These are phyloP conservation scores for Apis cerana DNA, from an alignment of 1,140 invertebrate genomes.

Conservation along the genomic window DNA sequence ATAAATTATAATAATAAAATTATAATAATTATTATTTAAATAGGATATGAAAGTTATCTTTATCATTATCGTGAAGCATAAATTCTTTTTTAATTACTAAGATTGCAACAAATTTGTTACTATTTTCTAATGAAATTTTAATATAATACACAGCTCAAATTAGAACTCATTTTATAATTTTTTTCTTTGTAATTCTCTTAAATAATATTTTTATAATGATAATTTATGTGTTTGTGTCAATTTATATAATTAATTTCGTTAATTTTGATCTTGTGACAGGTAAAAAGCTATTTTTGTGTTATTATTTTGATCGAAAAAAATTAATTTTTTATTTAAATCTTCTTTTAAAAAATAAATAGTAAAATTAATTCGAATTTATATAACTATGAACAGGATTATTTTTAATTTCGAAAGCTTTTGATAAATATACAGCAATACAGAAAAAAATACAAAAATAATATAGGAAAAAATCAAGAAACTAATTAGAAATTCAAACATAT, in stretches of 20 bases:
- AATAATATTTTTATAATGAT: slow-evolving; percentile 80
- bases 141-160: slow-evolving; percentile 49
- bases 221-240: slow-evolving; percentile 85
- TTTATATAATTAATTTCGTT: slow-evolving; percentile 84
- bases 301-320: background rate
- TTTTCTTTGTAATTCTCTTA: slow-evolving; percentile 67
- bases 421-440: slow-evolving; percentile 84
- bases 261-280: slow-evolving; percentile 76
- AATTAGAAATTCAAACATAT: background rate
- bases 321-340: background rate
- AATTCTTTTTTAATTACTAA: slow-evolving; percentile 27
- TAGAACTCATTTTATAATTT: slow-evolving; percentile 44
- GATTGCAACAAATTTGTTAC: slow-evolving; percentile 44
- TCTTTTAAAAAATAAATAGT: slow-evolving; percentile 60
- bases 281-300: slow-evolving; percentile 3
- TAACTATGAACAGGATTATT: slow-evolving; percentile 84
- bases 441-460: background rate
- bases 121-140: slow-evolving; percentile 48
- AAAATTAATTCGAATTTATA: slow-evolving; percentile 64
- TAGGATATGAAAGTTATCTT: slow-evolving; percentile 77
- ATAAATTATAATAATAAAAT: slow-evolving; percentile 40
- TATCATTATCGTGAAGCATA: slow-evolving; percentile 54
- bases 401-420: slow-evolving; percentile 84
- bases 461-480: background rate
- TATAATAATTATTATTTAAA: slow-evolving; percentile 66